Base-by-base conservation (phyloP, 92 coral and sea anemone genomes). In the Palythoa grandiflora region DNA sequence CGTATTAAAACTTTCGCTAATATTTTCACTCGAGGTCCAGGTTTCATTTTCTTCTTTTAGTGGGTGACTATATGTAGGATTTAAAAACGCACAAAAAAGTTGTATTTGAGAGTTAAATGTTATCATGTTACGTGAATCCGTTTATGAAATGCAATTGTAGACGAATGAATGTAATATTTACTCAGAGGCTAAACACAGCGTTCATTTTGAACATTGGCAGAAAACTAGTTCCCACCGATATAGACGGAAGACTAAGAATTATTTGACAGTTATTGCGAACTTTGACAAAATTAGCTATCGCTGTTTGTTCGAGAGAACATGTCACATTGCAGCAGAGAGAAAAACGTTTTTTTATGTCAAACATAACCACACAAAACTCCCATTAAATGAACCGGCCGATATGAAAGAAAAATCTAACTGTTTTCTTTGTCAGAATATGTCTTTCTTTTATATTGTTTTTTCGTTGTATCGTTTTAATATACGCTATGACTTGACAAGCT, bases 301-400 rank as follows among this genome's bases (percentile, higher is more conserved):
- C 44, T 66, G 57, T 81, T 81, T 81, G 74, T 19, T 66, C 86
- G 86, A 81, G 59, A 66, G 86, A 66, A 66, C 57, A 40, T 65
- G 86, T 81, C 75, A 81, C 74, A 66, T 65, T 65, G 75, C 40
- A 47, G 44, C 47, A 48, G 59, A 80, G 44, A 61, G 74, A 38
- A 80, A 80, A 80, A 59, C 54, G 19, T 8, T 47, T 4, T 37
- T n/a, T n/a, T 9, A 80, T 40, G 85, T 61, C 85, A 80, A 53
- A 44, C 68, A 36, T 54, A 65, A 66, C 73, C 85, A 63, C 73
- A 80, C n/a, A 80, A 78, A 44, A 2, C 50, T 44, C 4, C 48
- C 48, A 48, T 38, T 20, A 28, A 9, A 66, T 74, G 12, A 13
- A 63, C 54, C 60, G 59, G n/a, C 19, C 40, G 61, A 28, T 66